These are phyloP conservation scores for Macroramphosus scolopax DNA, from an alignment of 2,797 vertebrate species.

Conservation along the genomic window DNA sequence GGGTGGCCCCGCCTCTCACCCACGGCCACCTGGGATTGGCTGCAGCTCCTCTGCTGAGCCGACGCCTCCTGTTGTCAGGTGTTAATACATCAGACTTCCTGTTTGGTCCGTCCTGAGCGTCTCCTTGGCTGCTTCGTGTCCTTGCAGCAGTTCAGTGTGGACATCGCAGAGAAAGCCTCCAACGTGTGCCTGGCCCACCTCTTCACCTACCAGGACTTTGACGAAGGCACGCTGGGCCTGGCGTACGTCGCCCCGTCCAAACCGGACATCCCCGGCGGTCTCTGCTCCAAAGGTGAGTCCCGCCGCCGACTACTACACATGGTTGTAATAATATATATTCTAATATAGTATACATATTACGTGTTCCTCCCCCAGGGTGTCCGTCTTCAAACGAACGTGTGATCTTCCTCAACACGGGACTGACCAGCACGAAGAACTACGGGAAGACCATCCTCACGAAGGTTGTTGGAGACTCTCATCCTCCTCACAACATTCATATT, in stretches of 20 bases:
- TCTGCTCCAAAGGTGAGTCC: slow-evolving; percentile 90
- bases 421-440: slow-evolving; percentile 98
- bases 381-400: slow-evolving; percentile 71
- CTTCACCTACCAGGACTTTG: slow-evolving; percentile 98
- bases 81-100: neutral
- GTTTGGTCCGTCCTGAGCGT: neutral
- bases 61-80: too few relatives aligned
- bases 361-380: slow-evolving; percentile 85
- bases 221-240: slow-evolving; percentile 92
- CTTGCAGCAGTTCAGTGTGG: slow-evolving; percentile 91
- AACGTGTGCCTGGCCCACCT: slow-evolving; percentile 93
- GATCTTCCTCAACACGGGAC: slow-evolving; percentile 94
- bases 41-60: too few relatives aligned
- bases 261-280: slow-evolving; percentile 88
- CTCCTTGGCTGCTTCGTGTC: neutral
- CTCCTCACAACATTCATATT: too few relatives aligned
- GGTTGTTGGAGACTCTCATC: too few relatives aligned
- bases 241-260: slow-evolving; percentile 94
- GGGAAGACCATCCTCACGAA: slow-evolving; percentile 98
- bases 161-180: slow-evolving; percentile 91
- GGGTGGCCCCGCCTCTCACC: too few relatives aligned
- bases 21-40: too few relatives aligned
- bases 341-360: too few relatives aligned
- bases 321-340: too few relatives aligned
- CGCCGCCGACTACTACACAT: neutral